phyloP scores from a whole-genome alignment of 2,888 invertebrate species.

The Ptychoptera contaminata region DNA sequence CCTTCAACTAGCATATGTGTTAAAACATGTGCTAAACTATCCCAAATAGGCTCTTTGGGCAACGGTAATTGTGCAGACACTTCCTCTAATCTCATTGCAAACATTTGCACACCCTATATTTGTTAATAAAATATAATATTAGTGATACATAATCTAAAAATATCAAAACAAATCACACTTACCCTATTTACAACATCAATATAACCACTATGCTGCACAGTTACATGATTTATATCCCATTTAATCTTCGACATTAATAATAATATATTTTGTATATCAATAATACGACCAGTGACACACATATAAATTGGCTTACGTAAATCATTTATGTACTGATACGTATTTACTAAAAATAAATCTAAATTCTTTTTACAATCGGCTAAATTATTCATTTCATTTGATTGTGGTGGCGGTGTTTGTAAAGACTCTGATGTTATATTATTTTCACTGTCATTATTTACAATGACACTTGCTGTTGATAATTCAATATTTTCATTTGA shows the following conservation, averaged over 20 bases:
- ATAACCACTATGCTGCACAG: conserved; percentile 85
- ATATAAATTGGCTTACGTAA: conserved; percentile 75
- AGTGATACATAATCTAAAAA: not conserved
- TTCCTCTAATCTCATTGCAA: conserved; percentile 61
- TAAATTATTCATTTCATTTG: no score
- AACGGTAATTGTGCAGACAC: conserved; percentile 54
- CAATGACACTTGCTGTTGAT: no score
- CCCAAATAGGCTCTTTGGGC: conserved; percentile 64
- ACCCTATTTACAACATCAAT: conserved; percentile 59
- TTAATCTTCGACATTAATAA: conserved; percentile 81
- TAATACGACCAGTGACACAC: conserved; percentile 63
- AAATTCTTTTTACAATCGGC: no score
- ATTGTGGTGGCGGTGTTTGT: conserved; percentile 35
- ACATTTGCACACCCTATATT: conserved; percentile 41
- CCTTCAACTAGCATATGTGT: conserved; percentile 87
- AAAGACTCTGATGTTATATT: conserved; percentile 59
- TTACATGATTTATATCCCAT: conserved; percentile 92
- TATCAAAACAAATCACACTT: conserved; percentile 18
- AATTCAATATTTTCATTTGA: not conserved
- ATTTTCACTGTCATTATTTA: no score
- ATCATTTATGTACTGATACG: conserved; percentile 30
- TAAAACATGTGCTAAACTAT: conserved; percentile 69
- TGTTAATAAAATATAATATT: not conserved
- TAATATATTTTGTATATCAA: conserved; percentile 61
- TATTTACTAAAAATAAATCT: not conserved